These are phyloP conservation scores for Agapornis canus DNA, from an alignment of 2,797 vertebrate genomes.

Conservation along the genomic window DNA sequence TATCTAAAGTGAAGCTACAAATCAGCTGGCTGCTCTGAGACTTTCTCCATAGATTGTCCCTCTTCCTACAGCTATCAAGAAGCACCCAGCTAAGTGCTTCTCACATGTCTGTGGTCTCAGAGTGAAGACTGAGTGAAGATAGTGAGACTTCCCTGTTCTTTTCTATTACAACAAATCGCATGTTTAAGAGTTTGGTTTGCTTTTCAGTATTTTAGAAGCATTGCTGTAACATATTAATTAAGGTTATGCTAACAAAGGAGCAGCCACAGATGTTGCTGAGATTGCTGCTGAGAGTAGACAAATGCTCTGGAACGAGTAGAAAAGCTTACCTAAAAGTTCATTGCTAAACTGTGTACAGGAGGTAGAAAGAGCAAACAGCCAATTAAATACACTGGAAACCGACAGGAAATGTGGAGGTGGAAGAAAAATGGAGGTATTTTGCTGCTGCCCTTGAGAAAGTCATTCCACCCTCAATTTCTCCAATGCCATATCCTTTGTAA, in stretches of 20 bases:
- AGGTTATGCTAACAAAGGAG: background rate
- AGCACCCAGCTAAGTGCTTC: background rate
- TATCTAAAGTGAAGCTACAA: background rate
- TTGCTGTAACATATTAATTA: background rate
- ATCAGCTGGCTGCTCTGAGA: background rate
- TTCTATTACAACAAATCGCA: background rate
- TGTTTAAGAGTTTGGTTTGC: background rate
- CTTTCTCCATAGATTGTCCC: background rate
- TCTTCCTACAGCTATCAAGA: background rate
- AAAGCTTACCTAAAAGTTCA: background rate
- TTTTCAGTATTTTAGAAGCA: background rate
- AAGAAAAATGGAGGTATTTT: conserved; percentile 34
- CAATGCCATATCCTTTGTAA: conserved; percentile 42
- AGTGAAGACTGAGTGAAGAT: background rate
- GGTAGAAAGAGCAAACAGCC: background rate
- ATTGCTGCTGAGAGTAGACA: background rate
- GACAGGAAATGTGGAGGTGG: conserved; percentile 44
- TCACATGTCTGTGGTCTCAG: background rate
- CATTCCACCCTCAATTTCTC: conserved; percentile 48
- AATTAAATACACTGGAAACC: conserved; percentile 18
- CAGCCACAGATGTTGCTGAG: background rate
- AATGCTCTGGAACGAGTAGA: background rate
- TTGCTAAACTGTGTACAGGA: background rate
- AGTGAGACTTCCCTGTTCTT: background rate
- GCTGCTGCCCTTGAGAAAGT: conserved; percentile 31